Conservation (phyloP, 2,113 vertebrate species). For the Oncorhynchus keta region DNA sequence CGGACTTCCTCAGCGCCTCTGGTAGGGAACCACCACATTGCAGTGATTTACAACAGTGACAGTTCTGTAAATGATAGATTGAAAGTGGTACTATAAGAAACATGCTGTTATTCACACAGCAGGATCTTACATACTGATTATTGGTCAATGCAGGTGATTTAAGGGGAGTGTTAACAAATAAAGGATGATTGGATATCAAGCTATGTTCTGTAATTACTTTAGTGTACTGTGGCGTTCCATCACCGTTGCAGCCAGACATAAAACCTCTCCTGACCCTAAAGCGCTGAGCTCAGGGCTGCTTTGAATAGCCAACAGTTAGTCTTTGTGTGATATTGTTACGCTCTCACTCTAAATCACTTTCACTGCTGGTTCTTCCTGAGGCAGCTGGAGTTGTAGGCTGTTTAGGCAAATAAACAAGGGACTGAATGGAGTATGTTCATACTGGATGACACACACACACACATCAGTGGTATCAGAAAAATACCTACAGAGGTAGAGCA, state of each 20-base stretch:
- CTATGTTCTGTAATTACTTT: no score
- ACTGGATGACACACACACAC: no score
- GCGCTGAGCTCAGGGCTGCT: neutral
- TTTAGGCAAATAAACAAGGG: no score
- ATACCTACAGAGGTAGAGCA: no score
- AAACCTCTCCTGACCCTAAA: neutral
- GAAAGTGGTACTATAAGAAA: neutral
- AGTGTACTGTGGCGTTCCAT: no score
- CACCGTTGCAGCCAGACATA: no score
- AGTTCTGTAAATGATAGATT: neutral
- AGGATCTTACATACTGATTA: neutral
- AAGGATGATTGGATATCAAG: no score
- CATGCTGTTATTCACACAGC: neutral
- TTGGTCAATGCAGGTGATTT: neutral
- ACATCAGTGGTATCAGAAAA: no score
- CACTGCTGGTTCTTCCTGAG: no score
- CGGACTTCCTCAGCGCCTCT: neutral
- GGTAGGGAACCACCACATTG: neutral
- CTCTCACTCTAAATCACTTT: no score
- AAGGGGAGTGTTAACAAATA: neutral
- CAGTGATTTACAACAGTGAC: neutral
- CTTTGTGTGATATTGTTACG: neutral
- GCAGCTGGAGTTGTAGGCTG: no score
- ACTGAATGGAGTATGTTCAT: no score
- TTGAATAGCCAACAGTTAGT: slow-evolving; percentile 3